Percentiles rank a stretch among this genome's conserved stretches.
Evolutionary conservation across 2,888 invertebrate species (phyloP).

Genomic region (Priocnemis perturbator): DNA sequence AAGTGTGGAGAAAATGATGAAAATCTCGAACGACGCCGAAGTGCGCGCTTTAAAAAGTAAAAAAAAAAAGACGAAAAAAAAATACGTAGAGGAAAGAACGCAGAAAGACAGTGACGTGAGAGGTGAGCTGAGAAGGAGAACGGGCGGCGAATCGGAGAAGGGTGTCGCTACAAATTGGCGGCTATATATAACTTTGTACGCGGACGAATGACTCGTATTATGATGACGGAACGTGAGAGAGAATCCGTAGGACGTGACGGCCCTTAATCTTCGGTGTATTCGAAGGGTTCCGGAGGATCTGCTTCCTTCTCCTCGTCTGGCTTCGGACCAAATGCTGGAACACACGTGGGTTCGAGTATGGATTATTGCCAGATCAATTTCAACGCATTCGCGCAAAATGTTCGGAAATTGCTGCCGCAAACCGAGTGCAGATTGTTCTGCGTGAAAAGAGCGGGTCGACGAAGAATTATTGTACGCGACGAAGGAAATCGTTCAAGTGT

Average conservation of each 20-base stretch:
- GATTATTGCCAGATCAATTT: too few relatives aligned
- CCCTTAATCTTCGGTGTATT: constrained; percentile 89
- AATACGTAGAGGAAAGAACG: background rate
- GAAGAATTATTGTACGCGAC: too few relatives aligned
- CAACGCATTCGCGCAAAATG: too few relatives aligned
- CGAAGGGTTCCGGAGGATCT: constrained; percentile 98
- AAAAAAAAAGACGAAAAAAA: background rate
- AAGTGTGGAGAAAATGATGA: too few relatives aligned
- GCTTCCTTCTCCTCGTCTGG: constrained; percentile 97
- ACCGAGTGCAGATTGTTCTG: too few relatives aligned
- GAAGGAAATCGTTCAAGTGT: too few relatives aligned
- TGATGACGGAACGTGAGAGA: constrained; percentile 7
- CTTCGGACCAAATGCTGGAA: constrained; percentile 88
- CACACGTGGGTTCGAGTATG: constrained; percentile 21
- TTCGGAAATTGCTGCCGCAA: too few relatives aligned
- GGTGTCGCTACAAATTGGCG: background rate
- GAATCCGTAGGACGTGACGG: background rate
- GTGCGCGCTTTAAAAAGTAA: background rate
- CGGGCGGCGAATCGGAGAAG: background rate
- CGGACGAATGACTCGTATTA: background rate
- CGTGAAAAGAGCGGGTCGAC: too few relatives aligned
- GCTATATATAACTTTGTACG: background rate
- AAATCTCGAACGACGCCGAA: too few relatives aligned
- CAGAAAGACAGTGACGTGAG: background rate
- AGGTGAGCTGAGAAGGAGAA: background rate